These are phyloP conservation scores for Sarcophaga subvicina DNA, from an alignment of 2,888 invertebrate species.

Conservation along the genomic window DNA sequence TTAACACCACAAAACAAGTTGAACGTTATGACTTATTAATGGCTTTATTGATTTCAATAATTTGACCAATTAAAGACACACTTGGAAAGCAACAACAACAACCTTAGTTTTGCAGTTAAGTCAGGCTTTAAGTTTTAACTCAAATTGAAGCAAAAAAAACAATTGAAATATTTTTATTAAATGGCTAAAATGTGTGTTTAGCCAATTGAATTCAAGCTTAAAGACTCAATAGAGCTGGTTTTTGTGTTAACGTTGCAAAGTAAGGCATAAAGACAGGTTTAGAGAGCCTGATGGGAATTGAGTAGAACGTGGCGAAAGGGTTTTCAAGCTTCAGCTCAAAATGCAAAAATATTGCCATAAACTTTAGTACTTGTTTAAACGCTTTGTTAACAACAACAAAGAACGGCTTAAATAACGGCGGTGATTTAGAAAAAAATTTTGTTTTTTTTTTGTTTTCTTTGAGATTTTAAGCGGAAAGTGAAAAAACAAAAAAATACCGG, in stretches of 20 bases:
- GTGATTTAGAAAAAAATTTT: not conserved
- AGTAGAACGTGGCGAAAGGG: slow-evolving; percentile 50
- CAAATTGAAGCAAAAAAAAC: not conserved
- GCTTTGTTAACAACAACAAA: slow-evolving; percentile 64
- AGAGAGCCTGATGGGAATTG: slow-evolving; percentile 44
- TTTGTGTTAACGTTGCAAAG: not conserved
- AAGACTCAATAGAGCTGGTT: slow-evolving; percentile 44
- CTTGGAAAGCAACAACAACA: slow-evolving; percentile 62
- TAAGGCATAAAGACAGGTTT: slow-evolving; percentile 55
- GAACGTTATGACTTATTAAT: slow-evolving; percentile 66
- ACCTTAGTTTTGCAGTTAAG: too few relatives aligned
- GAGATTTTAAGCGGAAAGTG: not conserved
- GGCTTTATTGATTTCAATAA: slow-evolving; percentile 70
- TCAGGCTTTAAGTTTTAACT: not conserved
- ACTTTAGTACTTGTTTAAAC: slow-evolving; percentile 59
- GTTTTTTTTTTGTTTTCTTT: not conserved
- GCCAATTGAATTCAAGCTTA: slow-evolving; percentile 63
- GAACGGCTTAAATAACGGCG: slow-evolving; percentile 41
- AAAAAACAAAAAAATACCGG: not conserved
- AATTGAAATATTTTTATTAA: not conserved
- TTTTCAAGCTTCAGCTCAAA: slow-evolving; percentile 38
- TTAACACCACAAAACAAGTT: slow-evolving; percentile 42
- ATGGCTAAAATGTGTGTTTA: slow-evolving; percentile 30
- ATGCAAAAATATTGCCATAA: slow-evolving; percentile 23
- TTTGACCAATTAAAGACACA: slow-evolving; percentile 71